Evolutionary conservation across 2,113 vertebrate species (phyloP), one percentile per base, ranked within the genome.

Genomic region (Sinocyclocheilus rhinocerous): DNA sequence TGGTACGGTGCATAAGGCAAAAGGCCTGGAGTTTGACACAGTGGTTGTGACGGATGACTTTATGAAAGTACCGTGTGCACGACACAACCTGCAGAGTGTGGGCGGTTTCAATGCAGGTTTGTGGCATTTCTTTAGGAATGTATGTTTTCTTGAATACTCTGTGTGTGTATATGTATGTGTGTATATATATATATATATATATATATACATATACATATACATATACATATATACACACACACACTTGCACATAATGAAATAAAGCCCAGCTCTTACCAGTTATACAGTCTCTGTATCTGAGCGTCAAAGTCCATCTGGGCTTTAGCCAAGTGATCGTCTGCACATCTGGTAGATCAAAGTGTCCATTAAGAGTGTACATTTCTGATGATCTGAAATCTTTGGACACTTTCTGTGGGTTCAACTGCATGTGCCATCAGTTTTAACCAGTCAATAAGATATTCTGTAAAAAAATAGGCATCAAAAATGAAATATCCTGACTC

Each of bases 1-100:
- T 7, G 97, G 97, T 4, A 98, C 98, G 0, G 96, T 97, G 39
- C 97, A 98, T 90, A 98, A 98, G 92, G 95, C 97, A 63, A 99
- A 99, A 92, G 98, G 97, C 20, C 92, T 97, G 91, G 97, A 99
- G 88, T 99, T 99, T 2, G 95, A 98, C 50, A 96, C 93, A 0
- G 97, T 99, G 85, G 90, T 95, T 3, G 42, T 99, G 13, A 89
- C 91, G 0, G 95, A 97, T 1, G 97, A 98, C 89, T 98, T 98
- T 0, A 80, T 87, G 20, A 92, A 92, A 15, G 79, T 97, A 5
- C 93, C 95, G 0, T 52, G 36, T 5, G 86, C 91, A 26, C 69
- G 80, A 16, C 94, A 93, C 77, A 88, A 92, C 29, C 75, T 93
- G 4, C 81, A 77, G 11, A 91, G 90, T 52, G 48, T 89, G 1